phyloP scores from a whole-genome alignment of 2,113 vertebrate genomes.

The Nematolebias whitei region DNA sequence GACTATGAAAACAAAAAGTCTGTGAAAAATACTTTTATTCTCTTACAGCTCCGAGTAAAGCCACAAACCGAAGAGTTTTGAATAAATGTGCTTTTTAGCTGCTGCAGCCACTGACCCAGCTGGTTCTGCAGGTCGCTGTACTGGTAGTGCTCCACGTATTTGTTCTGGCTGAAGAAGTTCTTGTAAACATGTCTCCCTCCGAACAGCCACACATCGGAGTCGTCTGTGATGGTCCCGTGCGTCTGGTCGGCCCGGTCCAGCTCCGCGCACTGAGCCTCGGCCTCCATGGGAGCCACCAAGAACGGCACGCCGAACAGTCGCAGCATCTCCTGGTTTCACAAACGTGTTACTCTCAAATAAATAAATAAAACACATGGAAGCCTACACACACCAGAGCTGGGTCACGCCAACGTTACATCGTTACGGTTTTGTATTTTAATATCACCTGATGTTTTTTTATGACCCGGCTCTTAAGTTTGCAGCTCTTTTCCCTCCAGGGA shows the following conservation, averaged over 20 bases:
- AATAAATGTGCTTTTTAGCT: background rate
- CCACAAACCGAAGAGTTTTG: too few species aligned
- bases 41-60: too few species aligned
- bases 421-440: too few species aligned
- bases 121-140: conserved; percentile 90
- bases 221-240: conserved; percentile 95
- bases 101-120: conserved; percentile 83
- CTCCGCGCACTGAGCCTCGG: conserved; percentile 93
- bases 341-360: background rate
- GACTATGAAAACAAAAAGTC: too few species aligned
- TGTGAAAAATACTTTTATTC: too few species aligned
- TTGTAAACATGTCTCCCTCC: conserved; percentile 95
- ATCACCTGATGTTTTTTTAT: too few species aligned
- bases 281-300: conserved; percentile 92
- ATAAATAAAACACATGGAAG: background rate
- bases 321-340: conserved; percentile 86
- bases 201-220: conserved; percentile 98
- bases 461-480: too few species aligned
- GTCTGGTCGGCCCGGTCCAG: conserved; percentile 92
- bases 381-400: too few species aligned
- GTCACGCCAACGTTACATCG: too few species aligned
- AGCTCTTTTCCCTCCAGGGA: too few species aligned
- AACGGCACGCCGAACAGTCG: conserved; percentile 93
- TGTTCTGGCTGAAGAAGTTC: conserved; percentile 95
- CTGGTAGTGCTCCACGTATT: conserved; percentile 92